Conservation (phyloP, 2,888 invertebrate species). For the Cantharis nigra region DNA sequence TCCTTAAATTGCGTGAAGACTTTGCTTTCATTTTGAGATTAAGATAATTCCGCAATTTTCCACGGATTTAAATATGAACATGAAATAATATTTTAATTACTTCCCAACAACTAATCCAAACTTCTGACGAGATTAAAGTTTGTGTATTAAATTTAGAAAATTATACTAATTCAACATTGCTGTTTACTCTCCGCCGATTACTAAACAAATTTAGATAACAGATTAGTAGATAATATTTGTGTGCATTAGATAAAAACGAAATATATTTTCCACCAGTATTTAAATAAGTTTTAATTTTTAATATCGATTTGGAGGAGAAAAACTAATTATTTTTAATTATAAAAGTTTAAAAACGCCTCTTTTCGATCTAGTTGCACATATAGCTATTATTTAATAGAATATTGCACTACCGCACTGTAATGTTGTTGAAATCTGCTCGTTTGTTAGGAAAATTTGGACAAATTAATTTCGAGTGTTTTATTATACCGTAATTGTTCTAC, state of each 20-base stretch:
- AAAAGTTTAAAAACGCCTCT: no score
- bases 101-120: background rate
- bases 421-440: background rate
- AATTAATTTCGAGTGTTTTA: background rate
- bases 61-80: background rate
- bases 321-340: no score
- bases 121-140: background rate
- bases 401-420: no score
- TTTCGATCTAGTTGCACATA: no score
- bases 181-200: background rate
- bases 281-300: no score
- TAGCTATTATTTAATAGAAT: no score
- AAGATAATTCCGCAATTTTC: background rate
- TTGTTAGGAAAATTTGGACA: background rate
- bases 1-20: conserved; percentile 11
- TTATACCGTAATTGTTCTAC: background rate
- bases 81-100: background rate
- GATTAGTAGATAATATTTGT: background rate
- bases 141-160: background rate
- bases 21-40: conserved; percentile 8
- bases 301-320: no score
- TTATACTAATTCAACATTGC: background rate
- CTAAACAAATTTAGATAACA: background rate
- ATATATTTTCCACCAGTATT: no score
- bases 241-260: background rate